Evolutionary conservation across 2,888 invertebrate species (phyloP), one percentile per base, ranked within the genome.

Genomic region (Tholera decimalis): DNA sequence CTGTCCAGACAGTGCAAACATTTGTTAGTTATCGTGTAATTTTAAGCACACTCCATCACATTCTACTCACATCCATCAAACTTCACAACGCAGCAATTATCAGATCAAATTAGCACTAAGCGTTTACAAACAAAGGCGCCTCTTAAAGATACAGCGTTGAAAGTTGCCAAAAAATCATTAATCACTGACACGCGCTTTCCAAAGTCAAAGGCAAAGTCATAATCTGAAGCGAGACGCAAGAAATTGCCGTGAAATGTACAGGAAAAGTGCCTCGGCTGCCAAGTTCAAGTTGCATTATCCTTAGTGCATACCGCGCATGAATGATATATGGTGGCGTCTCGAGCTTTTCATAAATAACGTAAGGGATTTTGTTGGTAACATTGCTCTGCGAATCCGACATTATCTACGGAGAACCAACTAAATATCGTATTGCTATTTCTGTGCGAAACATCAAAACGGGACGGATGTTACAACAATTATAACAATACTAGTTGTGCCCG

Each of bases 311-410:
- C 72, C 33, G 66, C 56, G 53, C 78, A 60, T 79, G 80, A 76
- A 81, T 81, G 73, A 83, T 77, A 81, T 75, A 79, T 76, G 69
- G 71, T 67, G 62, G 64, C 60, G 63, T 79, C 49, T 79, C 18
- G 46, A 61, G 61, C 65, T 64, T 50, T 71, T 82, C 75, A 73
- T 79, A 77, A 70, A 83, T 77, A 71, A 69, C 65, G 69, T 78
- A 78, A 63, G 35, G 50, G 53, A 72, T 59, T 76, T 71, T 58
- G 63, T 63, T 66, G 62, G 66, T 47, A 65, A 73, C 66, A 62
- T 72, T 69, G 51, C 64, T 69, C 59, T 71, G 60, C 24, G 59
- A 70, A 68, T 43, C 35, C 28, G 33, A 51, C n/a, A 50, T 55
- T 51, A 51, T 70, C 51, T 50, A 63, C 35, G 49, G 33, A 44